Evolutionary conservation across 2,797 vertebrate genomes (phyloP).

Genomic region (Schizopygopsis pylzovi): DNA sequence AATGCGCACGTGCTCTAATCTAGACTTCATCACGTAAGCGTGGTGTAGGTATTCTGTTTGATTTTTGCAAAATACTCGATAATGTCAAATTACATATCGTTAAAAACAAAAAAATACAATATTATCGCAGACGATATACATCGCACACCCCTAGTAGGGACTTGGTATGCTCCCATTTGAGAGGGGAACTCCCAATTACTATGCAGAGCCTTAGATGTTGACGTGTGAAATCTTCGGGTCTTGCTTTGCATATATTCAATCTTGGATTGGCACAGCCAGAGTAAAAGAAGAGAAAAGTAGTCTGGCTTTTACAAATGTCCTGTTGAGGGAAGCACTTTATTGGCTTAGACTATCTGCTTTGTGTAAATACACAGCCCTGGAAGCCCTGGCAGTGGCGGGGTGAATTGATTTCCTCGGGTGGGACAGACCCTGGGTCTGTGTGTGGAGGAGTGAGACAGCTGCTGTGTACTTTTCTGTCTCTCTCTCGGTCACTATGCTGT

Average conservation of each 20-base stretch:
- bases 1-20: no score
- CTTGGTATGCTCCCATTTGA: not conserved
- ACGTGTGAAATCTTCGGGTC: slow-evolving; percentile 15
- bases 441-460: slow-evolving; percentile 34
- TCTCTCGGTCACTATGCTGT: slow-evolving; percentile 22
- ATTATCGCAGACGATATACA: no score
- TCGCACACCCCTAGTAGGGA: not conserved
- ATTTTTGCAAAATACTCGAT: no score
- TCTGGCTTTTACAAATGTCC: slow-evolving; percentile 31
- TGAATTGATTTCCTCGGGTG: slow-evolving; percentile 54
- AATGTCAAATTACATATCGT: no score
- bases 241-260: slow-evolving; percentile 12
- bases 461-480: not conserved
- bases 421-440: slow-evolving; percentile 39
- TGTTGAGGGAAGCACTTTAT: slow-evolving; percentile 47
- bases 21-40: no score
- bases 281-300: slow-evolving; percentile 17
- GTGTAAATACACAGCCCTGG: slow-evolving; percentile 46
- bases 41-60: no score
- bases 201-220: not conserved
- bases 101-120: no score
- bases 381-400: slow-evolving; percentile 29
- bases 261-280: slow-evolving; percentile 15
- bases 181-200: slow-evolving; percentile 39
- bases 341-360: slow-evolving; percentile 42